A percentile compares a stretch with the other conserved stretches of the same genome.
phyloP scores from a whole-genome alignment of 2,888 invertebrate genomes.

The Ametastegia equiseti region DNA sequence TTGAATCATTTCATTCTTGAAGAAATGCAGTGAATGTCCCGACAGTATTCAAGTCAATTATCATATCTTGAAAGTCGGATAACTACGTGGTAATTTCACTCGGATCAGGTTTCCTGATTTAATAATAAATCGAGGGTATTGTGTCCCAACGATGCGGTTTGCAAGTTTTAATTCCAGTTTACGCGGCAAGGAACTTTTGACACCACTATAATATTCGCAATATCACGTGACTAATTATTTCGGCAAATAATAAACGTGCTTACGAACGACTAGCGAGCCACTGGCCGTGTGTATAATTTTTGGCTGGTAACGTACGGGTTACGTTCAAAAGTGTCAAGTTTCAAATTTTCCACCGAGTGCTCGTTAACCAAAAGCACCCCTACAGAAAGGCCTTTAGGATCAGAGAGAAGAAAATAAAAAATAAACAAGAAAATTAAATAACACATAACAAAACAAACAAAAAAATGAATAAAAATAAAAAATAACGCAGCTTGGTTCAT shows the following conservation, averaged over 20 bases:
- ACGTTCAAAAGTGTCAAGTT: constrained; percentile 28
- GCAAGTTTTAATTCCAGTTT: background rate
- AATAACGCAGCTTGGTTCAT: constrained; percentile 13
- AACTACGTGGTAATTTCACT: background rate
- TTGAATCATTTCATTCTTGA: too few relatives aligned
- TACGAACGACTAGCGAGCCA: background rate
- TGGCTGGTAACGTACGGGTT: background rate
- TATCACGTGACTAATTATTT: constrained; percentile 30
- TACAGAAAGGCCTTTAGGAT: background rate
- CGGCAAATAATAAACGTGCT: background rate
- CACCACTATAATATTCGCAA: background rate
- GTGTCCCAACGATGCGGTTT: background rate
- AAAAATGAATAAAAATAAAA: constrained; percentile 7
- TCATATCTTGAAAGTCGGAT: background rate
- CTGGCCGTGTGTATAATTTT: background rate
- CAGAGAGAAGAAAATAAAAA: background rate
- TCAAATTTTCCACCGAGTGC: constrained; percentile 31
- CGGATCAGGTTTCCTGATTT: background rate
- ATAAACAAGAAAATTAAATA: background rate
- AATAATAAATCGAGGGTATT: background rate
- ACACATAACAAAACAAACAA: too few relatives aligned
- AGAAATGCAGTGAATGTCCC: too few relatives aligned
- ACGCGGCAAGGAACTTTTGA: constrained; percentile 1
- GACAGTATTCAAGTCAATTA: background rate
- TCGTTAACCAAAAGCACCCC: constrained; percentile 15